Evolutionary conservation across 2,797 vertebrate species (phyloP).

Genomic region (Gallinago stenura): DNA sequence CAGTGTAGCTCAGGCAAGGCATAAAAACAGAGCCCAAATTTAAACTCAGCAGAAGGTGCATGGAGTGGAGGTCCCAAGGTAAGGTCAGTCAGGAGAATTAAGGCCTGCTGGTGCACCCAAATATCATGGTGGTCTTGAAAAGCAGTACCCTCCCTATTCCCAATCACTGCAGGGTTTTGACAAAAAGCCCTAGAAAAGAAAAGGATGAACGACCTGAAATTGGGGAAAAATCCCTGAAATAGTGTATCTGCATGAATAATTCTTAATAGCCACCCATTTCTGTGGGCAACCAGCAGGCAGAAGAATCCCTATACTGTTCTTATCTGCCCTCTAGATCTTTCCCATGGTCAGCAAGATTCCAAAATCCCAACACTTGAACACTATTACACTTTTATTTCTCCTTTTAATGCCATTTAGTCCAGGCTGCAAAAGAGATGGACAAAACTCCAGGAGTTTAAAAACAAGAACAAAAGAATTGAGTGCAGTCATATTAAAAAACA

Average conservation of each 20-base stretch:
- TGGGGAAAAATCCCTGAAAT: neutral
- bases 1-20: neutral
- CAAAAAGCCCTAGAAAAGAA: neutral
- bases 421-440: neutral
- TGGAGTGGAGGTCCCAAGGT: neutral
- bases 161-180: neutral
- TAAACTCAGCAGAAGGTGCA: neutral
- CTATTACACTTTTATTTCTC: neutral
- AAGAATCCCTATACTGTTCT: neutral
- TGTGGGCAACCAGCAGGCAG: neutral
- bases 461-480: neutral
- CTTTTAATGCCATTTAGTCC: neutral
- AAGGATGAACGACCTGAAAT: neutral
- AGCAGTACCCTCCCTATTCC: neutral
- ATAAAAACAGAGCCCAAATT: neutral
- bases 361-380: neutral
- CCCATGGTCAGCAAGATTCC: neutral
- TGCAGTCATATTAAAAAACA: neutral
- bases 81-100: neutral
- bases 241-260: neutral
- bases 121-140: neutral
- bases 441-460: neutral
- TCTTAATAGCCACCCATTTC: neutral
- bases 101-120: neutral
- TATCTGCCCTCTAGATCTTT: neutral